A percentile compares a stretch with the other conserved stretches of the same genome.
phyloP scores from a whole-genome alignment of 2,113 vertebrate species.

The Pteruthius melanotis region DNA sequence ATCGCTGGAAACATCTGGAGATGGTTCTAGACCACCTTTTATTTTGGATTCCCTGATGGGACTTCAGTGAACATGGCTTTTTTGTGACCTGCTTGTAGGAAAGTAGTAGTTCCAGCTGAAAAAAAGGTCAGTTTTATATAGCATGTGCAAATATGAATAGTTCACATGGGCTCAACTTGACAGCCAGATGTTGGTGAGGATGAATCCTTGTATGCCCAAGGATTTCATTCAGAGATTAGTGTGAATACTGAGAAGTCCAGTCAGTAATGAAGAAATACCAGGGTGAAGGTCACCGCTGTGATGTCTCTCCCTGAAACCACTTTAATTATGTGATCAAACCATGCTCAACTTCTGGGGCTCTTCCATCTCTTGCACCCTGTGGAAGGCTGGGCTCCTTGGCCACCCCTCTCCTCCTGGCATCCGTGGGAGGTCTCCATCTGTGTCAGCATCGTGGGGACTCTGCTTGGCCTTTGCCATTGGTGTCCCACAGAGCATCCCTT shows the following conservation, averaged over 20 bases:
- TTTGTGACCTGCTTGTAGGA: background rate
- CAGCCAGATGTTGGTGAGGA: background rate
- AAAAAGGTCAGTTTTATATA: background rate
- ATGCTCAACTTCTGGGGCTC: rapidly evolving
- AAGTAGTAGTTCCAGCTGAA: background rate
- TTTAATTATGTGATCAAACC: background rate
- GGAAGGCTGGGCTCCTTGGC: background rate
- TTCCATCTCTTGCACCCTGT: background rate
- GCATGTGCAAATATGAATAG: background rate
- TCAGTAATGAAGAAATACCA: background rate
- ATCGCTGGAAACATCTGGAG: background rate
- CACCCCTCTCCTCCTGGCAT: background rate
- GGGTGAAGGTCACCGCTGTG: background rate
- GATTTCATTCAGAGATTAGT: background rate
- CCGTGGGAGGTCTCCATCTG: background rate
- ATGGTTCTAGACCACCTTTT: background rate
- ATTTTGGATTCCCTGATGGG: background rate
- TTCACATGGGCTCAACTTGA: background rate
- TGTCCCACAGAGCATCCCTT: background rate
- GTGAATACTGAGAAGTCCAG: background rate
- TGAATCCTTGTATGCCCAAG: background rate
- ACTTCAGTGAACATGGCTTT: background rate
- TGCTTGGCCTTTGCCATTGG: background rate
- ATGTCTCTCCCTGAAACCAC: background rate
- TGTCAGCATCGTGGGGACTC: rapidly evolving